Percentiles rank a stretch among this genome's conserved stretches.
Evolutionary conservation across 2,888 invertebrate genomes (phyloP).

Genomic region (Polymixis lichenea): DNA sequence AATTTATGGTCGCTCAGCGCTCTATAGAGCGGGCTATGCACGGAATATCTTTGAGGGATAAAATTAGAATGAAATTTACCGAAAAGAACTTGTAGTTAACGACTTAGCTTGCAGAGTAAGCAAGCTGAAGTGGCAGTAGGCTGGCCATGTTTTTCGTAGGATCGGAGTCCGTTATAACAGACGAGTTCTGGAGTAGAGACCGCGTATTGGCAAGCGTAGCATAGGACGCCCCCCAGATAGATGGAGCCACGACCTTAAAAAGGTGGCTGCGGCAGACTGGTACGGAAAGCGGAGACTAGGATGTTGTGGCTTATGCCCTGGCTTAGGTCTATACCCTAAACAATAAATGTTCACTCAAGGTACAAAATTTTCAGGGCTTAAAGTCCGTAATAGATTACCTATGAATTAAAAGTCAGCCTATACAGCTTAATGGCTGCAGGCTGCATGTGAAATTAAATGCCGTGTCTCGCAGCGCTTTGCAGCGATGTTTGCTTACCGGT

Average conservation of each 20-base stretch:
- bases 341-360: not conserved
- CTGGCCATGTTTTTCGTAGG: not conserved
- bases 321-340: no score
- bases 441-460: constrained; percentile 27
- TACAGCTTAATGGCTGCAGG: constrained; percentile 26
- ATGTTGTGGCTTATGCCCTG: not conserved
- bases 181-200: not conserved
- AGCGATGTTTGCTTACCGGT: constrained; percentile 37
- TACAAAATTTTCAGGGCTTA: not conserved
- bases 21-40: not conserved
- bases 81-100: not conserved
- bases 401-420: constrained; percentile 13
- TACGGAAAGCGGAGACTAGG: not conserved
- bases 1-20: not conserved
- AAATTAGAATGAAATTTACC: not conserved
- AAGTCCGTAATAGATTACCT: not conserved
- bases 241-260: not conserved
- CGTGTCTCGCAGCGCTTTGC: constrained; percentile 18
- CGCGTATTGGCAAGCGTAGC: not conserved
- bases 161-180: not conserved
- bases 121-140: not conserved
- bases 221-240: not conserved
- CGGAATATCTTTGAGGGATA: not conserved
- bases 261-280: not conserved
- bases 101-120: not conserved